Evolutionary conservation across 2,797 vertebrate genomes (phyloP).

Genomic region (Megaceryle alcyon): DNA sequence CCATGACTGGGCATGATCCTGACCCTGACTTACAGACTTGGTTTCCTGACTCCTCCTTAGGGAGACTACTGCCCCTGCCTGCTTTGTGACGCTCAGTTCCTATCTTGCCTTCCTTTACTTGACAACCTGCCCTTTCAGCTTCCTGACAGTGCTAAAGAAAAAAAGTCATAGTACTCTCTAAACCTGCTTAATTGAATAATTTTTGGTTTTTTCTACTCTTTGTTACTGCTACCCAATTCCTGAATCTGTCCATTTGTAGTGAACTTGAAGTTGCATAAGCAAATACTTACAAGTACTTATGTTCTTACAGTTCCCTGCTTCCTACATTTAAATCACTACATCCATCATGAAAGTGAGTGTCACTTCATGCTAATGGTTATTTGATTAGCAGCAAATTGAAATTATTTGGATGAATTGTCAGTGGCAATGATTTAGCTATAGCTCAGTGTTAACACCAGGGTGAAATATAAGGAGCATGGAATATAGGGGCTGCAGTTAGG

Average conservation of each 20-base stretch:
- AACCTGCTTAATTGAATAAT: background rate
- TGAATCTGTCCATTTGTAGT: background rate
- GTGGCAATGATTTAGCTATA: background rate
- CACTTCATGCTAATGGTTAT: constrained; percentile 24
- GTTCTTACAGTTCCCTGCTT: background rate
- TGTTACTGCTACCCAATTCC: background rate
- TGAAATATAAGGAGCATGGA: background rate
- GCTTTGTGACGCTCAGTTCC: background rate
- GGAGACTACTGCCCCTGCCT: background rate
- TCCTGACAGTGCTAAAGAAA: background rate
- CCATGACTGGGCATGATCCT: background rate
- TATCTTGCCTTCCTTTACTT: background rate
- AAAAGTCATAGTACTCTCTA: background rate
- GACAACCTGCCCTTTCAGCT: background rate
- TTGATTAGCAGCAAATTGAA: constrained; percentile 56
- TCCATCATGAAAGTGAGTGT: constrained; percentile 2
- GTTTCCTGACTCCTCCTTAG: background rate
- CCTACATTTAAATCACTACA: background rate
- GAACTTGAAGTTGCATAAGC: background rate
- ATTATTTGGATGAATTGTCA: constrained; percentile 30
- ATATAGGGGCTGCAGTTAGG: background rate
- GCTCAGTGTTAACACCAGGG: background rate
- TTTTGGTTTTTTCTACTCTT: background rate
- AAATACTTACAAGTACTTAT: background rate
- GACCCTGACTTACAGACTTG: background rate